Evolutionary conservation across 2,888 invertebrate species (phyloP), one percentile per base, ranked within the genome.

Genomic region (Seira musarum): DNA sequence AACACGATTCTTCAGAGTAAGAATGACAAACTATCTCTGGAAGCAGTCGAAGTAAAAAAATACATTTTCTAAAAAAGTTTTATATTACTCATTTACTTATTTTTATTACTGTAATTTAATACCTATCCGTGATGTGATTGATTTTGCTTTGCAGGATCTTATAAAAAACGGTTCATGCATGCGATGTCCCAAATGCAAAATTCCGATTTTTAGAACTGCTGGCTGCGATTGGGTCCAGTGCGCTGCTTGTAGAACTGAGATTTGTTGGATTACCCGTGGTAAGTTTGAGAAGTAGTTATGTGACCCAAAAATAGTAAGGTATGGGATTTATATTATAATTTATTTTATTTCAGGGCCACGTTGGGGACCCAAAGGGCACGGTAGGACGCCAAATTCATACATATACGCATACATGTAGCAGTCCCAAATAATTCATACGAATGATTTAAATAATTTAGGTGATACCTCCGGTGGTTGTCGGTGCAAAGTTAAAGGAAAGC

Each of bases 161-260:
- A 93, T 96, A 67, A 91, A 91, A 19, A 91, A 93, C 76, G 96
- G 96, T 0, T 95, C 96, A 89, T 96, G 96, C 0, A 92, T 97
- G 88, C 91, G 92, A 71, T 97, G 97, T 89, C 96, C 96, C 1
- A 94, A 94, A 77, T 97, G 97, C 88, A 92, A 92, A 80, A 93
- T 94, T 70, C 92, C 96, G 63, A 91, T 96, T 30, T 94, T 94
- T 90, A 96, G 96, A 89, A 95, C 95, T 90, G 95, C 94, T 93
- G 97, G 97, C 83, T 97, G 97, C 90, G 96, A 97, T 89, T 96
- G 96, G 96, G 90, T 97, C 74, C 91, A 94, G 85, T 97, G 97
- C 89, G 93, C 95, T 0, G 95, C n/a, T 1, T 82, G 82, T 19
- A 69, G 49, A 24, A 75, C 95, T 6, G 96, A 96, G 89, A 95